Evolutionary conservation across 2,797 vertebrate species (phyloP).

Genomic region (Melanotaenia pygmaea): DNA sequence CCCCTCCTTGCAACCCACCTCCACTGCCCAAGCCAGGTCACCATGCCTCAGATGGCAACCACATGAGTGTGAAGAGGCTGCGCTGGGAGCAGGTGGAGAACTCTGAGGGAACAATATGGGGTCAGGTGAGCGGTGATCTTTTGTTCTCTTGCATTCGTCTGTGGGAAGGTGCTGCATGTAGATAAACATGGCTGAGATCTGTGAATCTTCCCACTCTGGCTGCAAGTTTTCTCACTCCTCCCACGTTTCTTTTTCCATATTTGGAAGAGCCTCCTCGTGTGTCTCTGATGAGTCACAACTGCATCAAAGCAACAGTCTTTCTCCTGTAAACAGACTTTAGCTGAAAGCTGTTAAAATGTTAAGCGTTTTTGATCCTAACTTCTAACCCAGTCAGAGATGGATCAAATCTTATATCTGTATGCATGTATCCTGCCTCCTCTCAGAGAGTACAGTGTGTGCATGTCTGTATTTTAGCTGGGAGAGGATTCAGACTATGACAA

Average conservation of each 20-base stretch:
- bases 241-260: constrained; percentile 40
- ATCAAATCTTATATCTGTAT: background rate
- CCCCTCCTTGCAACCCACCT: constrained; percentile 81
- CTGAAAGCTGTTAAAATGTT: background rate
- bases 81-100: constrained; percentile 99
- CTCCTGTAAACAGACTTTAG: constrained; percentile 39
- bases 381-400: background rate
- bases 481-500: constrained; percentile 97
- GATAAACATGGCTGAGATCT: constrained; percentile 4
- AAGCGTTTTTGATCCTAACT: background rate
- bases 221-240: constrained; percentile 58
- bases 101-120: constrained; percentile 98
- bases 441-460: constrained; percentile 23
- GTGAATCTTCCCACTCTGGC: constrained; percentile 53
- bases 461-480: constrained; percentile 84
- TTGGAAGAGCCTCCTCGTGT: constrained; percentile 44
- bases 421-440: background rate
- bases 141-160: background rate
- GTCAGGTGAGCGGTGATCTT: constrained; percentile 84
- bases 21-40: constrained; percentile 83
- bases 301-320: constrained; percentile 19
- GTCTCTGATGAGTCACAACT: constrained; percentile 59
- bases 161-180: background rate
- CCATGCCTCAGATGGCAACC: constrained; percentile 88
- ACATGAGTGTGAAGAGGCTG: constrained; percentile 98